Evolutionary conservation across 2,888 invertebrate species (phyloP).

Genomic region (Pseudanteris insignis): DNA sequence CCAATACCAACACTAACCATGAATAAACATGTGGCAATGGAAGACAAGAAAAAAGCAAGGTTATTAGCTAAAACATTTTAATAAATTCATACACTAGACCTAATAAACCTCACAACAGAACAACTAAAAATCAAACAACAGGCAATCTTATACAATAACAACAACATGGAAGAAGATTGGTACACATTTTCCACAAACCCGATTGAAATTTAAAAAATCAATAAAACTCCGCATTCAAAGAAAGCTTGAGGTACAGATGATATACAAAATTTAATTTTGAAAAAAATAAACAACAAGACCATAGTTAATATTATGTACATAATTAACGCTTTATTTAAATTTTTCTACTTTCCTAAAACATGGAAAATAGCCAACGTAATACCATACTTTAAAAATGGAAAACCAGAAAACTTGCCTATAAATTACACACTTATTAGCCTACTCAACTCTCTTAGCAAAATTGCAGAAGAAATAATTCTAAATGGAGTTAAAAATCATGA

Average conservation of each 20-base stretch:
- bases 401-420: too few species aligned
- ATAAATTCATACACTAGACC: background rate
- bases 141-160: too few species aligned
- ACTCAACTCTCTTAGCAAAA: too few species aligned
- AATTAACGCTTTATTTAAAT: too few species aligned
- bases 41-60: background rate
- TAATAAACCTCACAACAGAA: background rate
- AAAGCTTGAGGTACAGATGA: conserved; percentile 7
- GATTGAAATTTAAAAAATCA: conserved; percentile 3
- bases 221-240: conserved; percentile 1
- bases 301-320: conserved; percentile 14
- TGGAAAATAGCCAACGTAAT: too few species aligned
- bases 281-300: conserved; percentile 27
- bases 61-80: background rate
- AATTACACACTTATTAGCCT: too few species aligned
- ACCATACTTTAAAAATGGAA: too few species aligned
- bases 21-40: background rate
- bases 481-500: too few species aligned
- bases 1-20: background rate
- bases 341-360: too few species aligned
- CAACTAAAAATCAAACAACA: background rate
- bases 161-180: too few species aligned
- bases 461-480: too few species aligned
- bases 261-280: conserved; percentile 15
- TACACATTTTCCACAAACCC: background rate